These are phyloP conservation scores for Caenorhabditis tropicalis DNA, from an alignment of 1,140 invertebrate genomes.

Conservation along the genomic window DNA sequence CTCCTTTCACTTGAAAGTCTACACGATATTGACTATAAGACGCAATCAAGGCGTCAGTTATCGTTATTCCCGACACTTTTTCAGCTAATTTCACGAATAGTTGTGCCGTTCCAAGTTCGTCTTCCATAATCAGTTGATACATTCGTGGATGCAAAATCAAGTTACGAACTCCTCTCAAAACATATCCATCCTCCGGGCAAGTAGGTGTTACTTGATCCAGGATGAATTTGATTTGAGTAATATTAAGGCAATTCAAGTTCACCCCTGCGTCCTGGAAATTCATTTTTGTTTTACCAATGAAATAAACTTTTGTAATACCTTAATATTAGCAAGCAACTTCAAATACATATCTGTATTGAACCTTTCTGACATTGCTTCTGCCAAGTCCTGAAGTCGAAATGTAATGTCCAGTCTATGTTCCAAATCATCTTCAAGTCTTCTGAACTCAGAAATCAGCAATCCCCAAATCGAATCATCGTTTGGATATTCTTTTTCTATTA, in stretches of 20 bases:
- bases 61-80: background rate
- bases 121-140: background rate
- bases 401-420: background rate
- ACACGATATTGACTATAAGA: background rate
- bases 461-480: background rate
- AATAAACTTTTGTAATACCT: no score
- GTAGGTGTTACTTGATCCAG: background rate
- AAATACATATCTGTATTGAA: background rate
- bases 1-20: conserved; percentile 26
- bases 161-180: background rate
- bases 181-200: background rate
- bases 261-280: background rate
- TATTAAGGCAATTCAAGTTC: background rate
- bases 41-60: background rate
- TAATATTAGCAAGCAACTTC: background rate
- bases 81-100: background rate
- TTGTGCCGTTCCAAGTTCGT: conserved; percentile 1
- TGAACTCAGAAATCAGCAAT: background rate
- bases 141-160: background rate
- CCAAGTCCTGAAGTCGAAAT: background rate
- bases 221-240: background rate
- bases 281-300: background rate
- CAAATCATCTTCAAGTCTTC: conserved; percentile 3
- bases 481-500: background rate
- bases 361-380: background rate